phyloP scores from a whole-genome alignment of 2,797 vertebrate genomes.

The Xerus rutilus region DNA sequence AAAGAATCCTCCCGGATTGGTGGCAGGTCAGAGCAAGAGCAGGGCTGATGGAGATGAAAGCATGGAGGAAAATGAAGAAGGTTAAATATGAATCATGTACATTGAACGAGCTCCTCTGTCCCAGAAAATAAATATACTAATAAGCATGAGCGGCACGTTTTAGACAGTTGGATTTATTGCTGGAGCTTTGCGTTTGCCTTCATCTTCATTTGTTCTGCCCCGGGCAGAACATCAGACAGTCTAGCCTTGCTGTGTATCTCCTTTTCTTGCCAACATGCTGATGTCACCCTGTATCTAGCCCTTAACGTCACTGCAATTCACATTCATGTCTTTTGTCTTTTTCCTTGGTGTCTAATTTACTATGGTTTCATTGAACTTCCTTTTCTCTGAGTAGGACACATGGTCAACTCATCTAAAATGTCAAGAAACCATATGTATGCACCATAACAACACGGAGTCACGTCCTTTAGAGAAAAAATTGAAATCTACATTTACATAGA shows the following conservation, averaged over 20 bases:
- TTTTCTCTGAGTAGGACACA: constrained; percentile 52
- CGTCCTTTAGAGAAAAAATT: neutral
- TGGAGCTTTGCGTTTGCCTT: constrained; percentile 31
- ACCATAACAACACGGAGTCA: neutral
- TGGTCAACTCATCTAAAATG: constrained; percentile 30
- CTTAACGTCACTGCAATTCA: constrained; percentile 72
- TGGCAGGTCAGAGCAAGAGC: neutral
- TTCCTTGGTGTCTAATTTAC: constrained; percentile 60
- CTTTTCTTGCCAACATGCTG: constrained; percentile 78
- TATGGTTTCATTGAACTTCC: constrained; percentile 50
- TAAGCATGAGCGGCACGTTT: neutral
- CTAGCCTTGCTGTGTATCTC: constrained; percentile 36
- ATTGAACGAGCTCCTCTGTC: constrained; percentile 4
- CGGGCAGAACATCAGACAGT: constrained; percentile 70
- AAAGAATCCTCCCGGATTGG: neutral
- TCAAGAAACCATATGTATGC: constrained; percentile 37
- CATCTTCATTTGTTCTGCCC: constrained; percentile 53
- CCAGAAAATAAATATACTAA: constrained; percentile 53
- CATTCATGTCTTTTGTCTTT: constrained; percentile 71
- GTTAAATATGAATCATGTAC: constrained; percentile 10
- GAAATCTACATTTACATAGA: neutral
- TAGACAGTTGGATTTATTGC: constrained; percentile 56
- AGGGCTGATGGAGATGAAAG: neutral
- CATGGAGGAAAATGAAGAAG: neutral
- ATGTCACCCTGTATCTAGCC: constrained; percentile 73